Conservation (phyloP, 2,888 invertebrate genomes). For the Drosophila yooni region DNA sequence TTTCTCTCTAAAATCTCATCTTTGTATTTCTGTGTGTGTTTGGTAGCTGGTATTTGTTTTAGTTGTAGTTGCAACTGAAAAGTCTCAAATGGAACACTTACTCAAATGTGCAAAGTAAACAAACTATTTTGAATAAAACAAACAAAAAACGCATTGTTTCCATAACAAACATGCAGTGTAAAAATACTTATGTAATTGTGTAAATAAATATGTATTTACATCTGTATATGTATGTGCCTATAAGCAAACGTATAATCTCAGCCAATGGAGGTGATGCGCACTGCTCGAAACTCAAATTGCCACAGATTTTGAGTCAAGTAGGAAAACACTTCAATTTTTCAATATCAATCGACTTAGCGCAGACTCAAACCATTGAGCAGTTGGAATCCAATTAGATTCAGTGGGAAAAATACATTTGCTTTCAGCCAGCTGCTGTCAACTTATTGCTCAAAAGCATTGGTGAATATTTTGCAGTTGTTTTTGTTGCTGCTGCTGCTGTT, state of each 20-base stretch:
- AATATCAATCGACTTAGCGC: constrained; percentile 27
- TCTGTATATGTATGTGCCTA: neutral
- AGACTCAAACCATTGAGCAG: constrained; percentile 43
- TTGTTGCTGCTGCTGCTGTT: constrained; percentile 28
- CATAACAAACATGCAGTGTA: constrained; percentile 5
- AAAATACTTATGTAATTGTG: neutral
- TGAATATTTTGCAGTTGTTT: constrained; percentile 27
- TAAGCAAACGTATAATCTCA: neutral
- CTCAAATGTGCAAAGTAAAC: constrained; percentile 51
- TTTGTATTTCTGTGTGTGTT: neutral
- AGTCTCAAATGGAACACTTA: neutral
- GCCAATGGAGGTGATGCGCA: neutral
- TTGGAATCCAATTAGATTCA: constrained; percentile 47
- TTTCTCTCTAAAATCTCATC: neutral
- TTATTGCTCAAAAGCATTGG: constrained; percentile 21
- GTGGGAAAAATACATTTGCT: constrained; percentile 9
- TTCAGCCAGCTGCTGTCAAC: constrained; percentile 11
- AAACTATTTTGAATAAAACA: constrained; percentile 21
- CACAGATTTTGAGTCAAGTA: neutral
- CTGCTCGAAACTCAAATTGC: neutral
- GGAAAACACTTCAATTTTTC: constrained; percentile 18
- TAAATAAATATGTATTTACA: neutral
- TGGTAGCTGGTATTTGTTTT: neutral
- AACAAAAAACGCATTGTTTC: constrained; percentile 1
- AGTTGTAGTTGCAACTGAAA: neutral